These are phyloP conservation scores for Helogale parvula DNA, from an alignment of 2,113 vertebrate species.

Conservation along the genomic window DNA sequence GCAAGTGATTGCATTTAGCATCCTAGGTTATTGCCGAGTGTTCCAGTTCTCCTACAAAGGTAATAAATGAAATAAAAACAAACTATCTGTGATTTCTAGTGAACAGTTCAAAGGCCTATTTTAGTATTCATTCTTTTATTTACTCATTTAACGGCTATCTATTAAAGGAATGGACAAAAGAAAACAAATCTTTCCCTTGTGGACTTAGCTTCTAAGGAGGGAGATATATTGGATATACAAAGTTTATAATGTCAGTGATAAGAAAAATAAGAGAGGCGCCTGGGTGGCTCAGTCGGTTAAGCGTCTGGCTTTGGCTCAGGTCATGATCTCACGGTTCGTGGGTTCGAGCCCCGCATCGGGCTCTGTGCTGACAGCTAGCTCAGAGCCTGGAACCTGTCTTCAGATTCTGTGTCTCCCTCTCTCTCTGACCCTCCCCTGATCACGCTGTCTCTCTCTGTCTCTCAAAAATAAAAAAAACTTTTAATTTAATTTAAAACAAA, in stretches of 20 bases:
- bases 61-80: neutral
- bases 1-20: constrained; percentile 73
- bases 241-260: neutral
- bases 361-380: too few relatives aligned
- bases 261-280: neutral
- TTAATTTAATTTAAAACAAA: neutral
- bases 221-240: neutral
- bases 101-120: neutral
- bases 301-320: too few relatives aligned
- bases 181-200: neutral
- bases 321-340: too few relatives aligned
- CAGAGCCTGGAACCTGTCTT: too few relatives aligned
- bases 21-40: constrained; percentile 80
- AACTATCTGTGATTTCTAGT: neutral
- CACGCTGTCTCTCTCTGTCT: too few relatives aligned
- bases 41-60: constrained; percentile 56
- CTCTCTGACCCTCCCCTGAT: too few relatives aligned
- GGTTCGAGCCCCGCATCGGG: too few relatives aligned
- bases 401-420: too few relatives aligned
- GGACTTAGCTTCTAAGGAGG: neutral
- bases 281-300: too few relatives aligned
- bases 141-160: neutral
- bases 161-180: neutral
- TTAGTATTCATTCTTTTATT: constrained; percentile 13
- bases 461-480: too few relatives aligned